phyloP scores from a whole-genome alignment of 1,140 invertebrate species.

The Drosophila ironensis region DNA sequence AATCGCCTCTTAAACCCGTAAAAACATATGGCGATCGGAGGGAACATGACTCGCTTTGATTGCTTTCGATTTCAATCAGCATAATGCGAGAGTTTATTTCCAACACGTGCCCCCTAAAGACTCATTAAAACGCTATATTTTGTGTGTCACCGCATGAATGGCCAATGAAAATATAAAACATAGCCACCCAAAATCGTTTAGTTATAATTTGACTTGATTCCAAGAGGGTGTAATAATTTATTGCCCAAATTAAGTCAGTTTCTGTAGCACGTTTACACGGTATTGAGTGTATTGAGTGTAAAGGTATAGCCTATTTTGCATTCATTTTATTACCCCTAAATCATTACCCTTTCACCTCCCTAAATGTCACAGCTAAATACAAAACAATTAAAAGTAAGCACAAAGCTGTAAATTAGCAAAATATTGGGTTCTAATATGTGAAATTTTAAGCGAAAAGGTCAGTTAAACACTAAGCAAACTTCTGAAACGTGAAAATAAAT shows the following conservation, averaged over 20 bases:
- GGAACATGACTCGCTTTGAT: conserved; percentile 21
- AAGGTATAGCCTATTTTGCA: too few relatives aligned
- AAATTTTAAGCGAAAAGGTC: not conserved
- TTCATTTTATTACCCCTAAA: too few relatives aligned
- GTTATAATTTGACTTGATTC: not conserved
- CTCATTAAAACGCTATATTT: conserved; percentile 8
- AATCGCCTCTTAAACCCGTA: not conserved
- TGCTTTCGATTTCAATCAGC: conserved; percentile 28
- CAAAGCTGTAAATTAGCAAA: not conserved
- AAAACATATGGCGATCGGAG: not conserved
- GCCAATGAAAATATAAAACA: not conserved
- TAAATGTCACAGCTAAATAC: not conserved
- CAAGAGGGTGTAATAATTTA: not conserved
- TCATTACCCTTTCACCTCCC: not conserved
- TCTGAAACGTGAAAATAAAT: too few relatives aligned
- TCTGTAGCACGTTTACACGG: too few relatives aligned
- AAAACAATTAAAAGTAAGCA: not conserved
- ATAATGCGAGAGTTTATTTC: conserved; percentile 38
- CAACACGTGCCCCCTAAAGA: conserved; percentile 32
- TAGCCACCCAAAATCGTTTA: not conserved
- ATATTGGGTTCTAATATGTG: not conserved
- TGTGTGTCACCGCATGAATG: conserved; percentile 1
- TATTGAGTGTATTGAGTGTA: too few relatives aligned
- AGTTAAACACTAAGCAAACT: not conserved
- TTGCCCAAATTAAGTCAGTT: too few relatives aligned